Evolutionary conservation across 2,888 invertebrate genomes (phyloP), one percentile per base, ranked within the genome.

Genomic region (Thereva nobilitata): DNA sequence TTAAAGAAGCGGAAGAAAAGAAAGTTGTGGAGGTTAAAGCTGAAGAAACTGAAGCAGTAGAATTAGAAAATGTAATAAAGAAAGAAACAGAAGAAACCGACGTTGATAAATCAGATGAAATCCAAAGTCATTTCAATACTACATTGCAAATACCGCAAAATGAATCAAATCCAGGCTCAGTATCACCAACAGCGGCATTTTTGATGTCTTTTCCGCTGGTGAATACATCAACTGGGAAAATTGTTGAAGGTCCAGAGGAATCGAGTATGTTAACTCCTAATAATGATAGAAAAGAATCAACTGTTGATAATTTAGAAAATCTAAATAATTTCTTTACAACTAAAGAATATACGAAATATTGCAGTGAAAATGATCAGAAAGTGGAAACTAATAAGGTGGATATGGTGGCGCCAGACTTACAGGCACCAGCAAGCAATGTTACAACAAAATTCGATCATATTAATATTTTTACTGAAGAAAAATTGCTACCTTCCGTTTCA

Each of bases 111-210:
- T 8, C 37, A 10, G 59, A 84, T 0, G 86, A 86, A 72, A 77
- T 86, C 66, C 84, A 86, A 3, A 85, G 84, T 72, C 86, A 86
- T 75, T 82, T 86, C 67, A 86, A 86, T 74, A 85, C 85, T 0
- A 84, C 86, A 5, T 77, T 87, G 38, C 84, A 85, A 75, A 86
- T 86, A 7, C 84, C 85, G 7, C 77, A 79, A 1, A 83, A 83
- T 34, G 83, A 83, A 12, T 83, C 84, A 73, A 83, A 85, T 77
- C 83, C 86, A 3, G 85, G 86, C 74, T 85, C 86, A 1, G 85
- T 86, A 66, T 87, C 87, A 1, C 87, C 87, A 0, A 87, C 87
- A 0, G 87, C 87, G 2, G 87, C 87, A 0, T 87, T 87, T 73
- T 75, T 87, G 1, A 78, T 86, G 72, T 85, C 87, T 1, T 87